A percentile compares a stretch with the other conserved stretches of the same genome.
phyloP scores from a whole-genome alignment of 2,888 invertebrate genomes.

The Leucophenga montana region DNA sequence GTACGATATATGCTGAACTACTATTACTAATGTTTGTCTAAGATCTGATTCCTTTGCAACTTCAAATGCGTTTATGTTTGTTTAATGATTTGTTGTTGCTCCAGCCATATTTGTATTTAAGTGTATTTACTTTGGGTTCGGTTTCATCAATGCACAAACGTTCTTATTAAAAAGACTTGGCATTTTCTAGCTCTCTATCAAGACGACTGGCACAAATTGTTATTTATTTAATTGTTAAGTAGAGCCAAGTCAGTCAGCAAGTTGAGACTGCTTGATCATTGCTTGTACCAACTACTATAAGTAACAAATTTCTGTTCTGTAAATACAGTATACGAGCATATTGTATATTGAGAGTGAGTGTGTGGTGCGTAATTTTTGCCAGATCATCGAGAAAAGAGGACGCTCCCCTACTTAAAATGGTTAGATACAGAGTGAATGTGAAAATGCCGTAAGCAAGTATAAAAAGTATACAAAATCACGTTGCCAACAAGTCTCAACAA shows the following conservation, averaged over 20 bases:
- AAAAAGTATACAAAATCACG: slow-evolving; percentile 58
- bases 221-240: slow-evolving; percentile 64
- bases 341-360: slow-evolving; percentile 3
- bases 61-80: slow-evolving; percentile 48
- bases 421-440: too few relatives aligned
- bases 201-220: slow-evolving; percentile 57
- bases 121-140: slow-evolving; percentile 11
- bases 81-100: slow-evolving; percentile 64
- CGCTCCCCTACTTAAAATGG: too few relatives aligned
- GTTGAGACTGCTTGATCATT: slow-evolving; percentile 36
- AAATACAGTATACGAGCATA: neutral
- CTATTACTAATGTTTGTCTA: too few relatives aligned
- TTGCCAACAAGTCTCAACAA: slow-evolving; percentile 66
- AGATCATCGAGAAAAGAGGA: slow-evolving; percentile 50
- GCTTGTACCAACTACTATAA: slow-evolving; percentile 46
- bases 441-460: too few relatives aligned
- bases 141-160: slow-evolving; percentile 38
- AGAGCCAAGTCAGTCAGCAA: slow-evolving; percentile 43
- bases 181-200: too few relatives aligned
- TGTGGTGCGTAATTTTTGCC: slow-evolving; percentile 57
- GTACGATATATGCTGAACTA: too few relatives aligned
- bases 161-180: slow-evolving; percentile 36
- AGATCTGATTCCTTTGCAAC: too few relatives aligned
- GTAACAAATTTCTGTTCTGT: slow-evolving; percentile 57
- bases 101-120: neutral